phyloP scores from a whole-genome alignment of 2,888 invertebrate genomes.

The Drosophila aldrichi region DNA sequence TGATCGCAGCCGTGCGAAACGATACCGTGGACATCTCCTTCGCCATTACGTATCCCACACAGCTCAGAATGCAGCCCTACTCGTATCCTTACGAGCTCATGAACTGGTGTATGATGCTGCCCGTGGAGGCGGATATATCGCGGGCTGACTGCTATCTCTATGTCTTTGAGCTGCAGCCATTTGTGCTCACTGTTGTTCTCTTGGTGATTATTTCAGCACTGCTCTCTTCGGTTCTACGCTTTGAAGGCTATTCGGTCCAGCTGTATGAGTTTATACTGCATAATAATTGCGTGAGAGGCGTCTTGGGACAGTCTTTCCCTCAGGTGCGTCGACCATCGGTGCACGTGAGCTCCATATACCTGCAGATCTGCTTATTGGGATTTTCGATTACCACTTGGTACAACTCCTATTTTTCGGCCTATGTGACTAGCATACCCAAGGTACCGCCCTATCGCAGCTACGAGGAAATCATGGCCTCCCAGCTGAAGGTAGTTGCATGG shows the following conservation, averaged over 20 bases:
- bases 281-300: background rate
- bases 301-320: background rate
- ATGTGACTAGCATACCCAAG: conserved; percentile 1
- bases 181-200: background rate
- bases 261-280: background rate
- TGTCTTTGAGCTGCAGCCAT: background rate
- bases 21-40: conserved; percentile 72
- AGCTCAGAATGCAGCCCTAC: background rate
- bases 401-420: background rate
- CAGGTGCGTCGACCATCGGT: background rate
- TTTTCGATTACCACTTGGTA: background rate
- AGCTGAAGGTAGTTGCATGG: background rate
- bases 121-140: background rate
- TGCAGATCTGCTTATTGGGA: background rate
- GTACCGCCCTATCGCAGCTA: background rate
- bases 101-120: background rate
- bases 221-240: background rate
- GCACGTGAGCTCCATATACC: background rate
- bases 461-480: background rate
- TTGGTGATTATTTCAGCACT: background rate
- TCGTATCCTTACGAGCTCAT: background rate
- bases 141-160: background rate
- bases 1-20: conserved; percentile 65
- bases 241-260: background rate
- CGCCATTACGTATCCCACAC: conserved; percentile 41